Evolutionary conservation across 2,888 invertebrate genomes (phyloP).

Genomic region (Notodonta dromedarius): DNA sequence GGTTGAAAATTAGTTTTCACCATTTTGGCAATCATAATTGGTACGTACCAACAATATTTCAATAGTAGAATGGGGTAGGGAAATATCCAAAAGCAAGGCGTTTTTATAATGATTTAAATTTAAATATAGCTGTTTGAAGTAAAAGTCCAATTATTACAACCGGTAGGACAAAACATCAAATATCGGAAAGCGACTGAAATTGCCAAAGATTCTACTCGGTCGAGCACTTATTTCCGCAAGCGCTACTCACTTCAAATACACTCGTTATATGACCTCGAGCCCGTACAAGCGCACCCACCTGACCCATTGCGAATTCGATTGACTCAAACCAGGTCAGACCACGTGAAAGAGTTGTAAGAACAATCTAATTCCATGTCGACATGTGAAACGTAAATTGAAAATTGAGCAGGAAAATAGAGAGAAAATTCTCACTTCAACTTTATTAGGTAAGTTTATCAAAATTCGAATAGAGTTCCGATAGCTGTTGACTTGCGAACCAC

Average conservation of each 20-base stretch:
- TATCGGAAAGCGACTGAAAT: conserved; percentile 6
- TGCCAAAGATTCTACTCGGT: conserved; percentile 19
- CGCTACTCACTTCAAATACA: conserved; percentile 31
- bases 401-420: conserved; percentile 18
- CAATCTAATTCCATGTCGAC: conserved; percentile 18
- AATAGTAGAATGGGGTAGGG: too few species aligned
- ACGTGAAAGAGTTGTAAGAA: conserved; percentile 22
- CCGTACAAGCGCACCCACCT: conserved; percentile 30
- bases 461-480: neutral
- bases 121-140: too few species aligned
- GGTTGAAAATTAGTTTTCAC: too few species aligned
- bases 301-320: conserved; percentile 32
- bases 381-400: conserved; percentile 14
- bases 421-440: conserved; percentile 12
- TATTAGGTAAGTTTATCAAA: neutral
- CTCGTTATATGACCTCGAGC: conserved; percentile 27
- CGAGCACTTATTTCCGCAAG: conserved; percentile 28
- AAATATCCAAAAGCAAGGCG: too few species aligned
- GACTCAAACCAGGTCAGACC: conserved; percentile 30
- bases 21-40: too few species aligned
- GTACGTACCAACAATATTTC: too few species aligned
- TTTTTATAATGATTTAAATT: too few species aligned
- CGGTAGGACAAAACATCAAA: too few species aligned
- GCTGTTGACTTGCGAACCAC: conserved; percentile 10
- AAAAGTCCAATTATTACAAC: too few species aligned